These are phyloP conservation scores for Leptonema lineaticorne DNA, from an alignment of 1,140 invertebrate species.

Conservation along the genomic window DNA sequence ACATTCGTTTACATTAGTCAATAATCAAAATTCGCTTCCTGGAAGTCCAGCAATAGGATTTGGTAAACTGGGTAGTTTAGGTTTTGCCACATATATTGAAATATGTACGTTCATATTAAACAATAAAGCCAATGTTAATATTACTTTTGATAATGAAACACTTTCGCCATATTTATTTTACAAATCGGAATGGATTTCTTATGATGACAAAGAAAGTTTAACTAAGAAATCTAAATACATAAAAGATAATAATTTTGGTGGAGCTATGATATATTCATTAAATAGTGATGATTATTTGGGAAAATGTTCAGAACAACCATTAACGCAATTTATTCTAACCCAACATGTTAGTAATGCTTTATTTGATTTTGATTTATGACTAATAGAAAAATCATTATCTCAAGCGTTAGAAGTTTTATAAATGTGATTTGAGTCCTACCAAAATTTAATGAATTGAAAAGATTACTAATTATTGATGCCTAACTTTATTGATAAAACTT, in stretches of 20 bases:
- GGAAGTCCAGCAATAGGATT: conserved; percentile 70
- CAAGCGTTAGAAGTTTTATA: conserved; percentile 32
- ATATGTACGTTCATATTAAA: conserved; percentile 69
- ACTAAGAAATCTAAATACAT: conserved; percentile 71
- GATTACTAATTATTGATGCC: too few species aligned
- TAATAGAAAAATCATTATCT: conserved; percentile 36
- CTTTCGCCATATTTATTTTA: conserved; percentile 78
- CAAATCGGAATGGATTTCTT: conserved; percentile 84
- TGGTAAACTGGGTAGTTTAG: conserved; percentile 65
- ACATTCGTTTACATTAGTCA: conserved; percentile 73
- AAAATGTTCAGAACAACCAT: conserved; percentile 17
- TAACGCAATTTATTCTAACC: conserved; percentile 25
- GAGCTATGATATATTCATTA: conserved; percentile 76
- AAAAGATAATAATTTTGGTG: conserved; percentile 62
- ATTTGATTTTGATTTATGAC: conserved; percentile 39
- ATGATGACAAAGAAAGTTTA: conserved; percentile 76
- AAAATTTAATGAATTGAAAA: too few species aligned
- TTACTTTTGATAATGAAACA: conserved; percentile 66
- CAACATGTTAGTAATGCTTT: conserved; percentile 27
- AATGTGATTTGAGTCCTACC: too few species aligned
- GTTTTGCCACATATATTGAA: conserved; percentile 70
- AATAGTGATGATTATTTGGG: conserved; percentile 66
- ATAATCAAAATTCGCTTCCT: conserved; percentile 64
- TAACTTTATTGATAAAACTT: too few species aligned
- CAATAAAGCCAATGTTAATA: conserved; percentile 50